Evolutionary conservation across 2,888 invertebrate species (phyloP).

Genomic region (Entomobrya multifasciata): DNA sequence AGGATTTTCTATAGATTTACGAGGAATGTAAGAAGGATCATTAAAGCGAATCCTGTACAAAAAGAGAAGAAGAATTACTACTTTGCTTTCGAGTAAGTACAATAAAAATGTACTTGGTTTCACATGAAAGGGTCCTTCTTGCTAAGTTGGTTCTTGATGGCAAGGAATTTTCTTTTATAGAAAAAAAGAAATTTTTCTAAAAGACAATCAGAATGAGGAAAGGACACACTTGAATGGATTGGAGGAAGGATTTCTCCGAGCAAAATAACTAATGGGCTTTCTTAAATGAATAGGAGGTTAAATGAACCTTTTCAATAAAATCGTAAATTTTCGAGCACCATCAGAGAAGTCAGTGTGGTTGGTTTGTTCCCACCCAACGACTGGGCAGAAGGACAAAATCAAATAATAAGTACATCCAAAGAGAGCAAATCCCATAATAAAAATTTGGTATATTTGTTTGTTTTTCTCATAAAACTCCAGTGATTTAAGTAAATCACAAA

Average conservation of each 20-base stretch:
- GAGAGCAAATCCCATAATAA: background rate
- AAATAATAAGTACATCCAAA: background rate
- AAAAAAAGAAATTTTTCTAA: background rate
- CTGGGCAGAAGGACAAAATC: background rate
- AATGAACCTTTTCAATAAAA: conserved; percentile 55
- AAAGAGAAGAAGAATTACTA: conserved; percentile 9
- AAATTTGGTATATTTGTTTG: background rate
- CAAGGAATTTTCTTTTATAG: background rate
- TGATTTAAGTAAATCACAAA: background rate
- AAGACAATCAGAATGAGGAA: conserved; percentile 16
- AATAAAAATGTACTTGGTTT: background rate
- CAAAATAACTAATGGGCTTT: conserved; percentile 19
- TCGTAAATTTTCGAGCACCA: conserved; percentile 51
- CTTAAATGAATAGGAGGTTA: conserved; percentile 39
- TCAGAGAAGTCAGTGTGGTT: too few species aligned
- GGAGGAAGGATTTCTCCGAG: background rate
- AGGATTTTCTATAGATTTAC: conserved; percentile 39
- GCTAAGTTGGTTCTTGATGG: background rate
- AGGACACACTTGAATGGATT: conserved; percentile 12
- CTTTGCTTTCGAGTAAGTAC: background rate
- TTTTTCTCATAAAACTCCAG: background rate
- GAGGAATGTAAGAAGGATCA: conserved; percentile 43
- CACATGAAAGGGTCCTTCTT: conserved; percentile 25
- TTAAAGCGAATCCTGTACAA: conserved; percentile 16
- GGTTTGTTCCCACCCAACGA: too few species aligned